Evolutionary conservation across 2,113 vertebrate genomes (phyloP), one percentile per base, ranked within the genome.

Genomic region (Mobula birostris): DNA sequence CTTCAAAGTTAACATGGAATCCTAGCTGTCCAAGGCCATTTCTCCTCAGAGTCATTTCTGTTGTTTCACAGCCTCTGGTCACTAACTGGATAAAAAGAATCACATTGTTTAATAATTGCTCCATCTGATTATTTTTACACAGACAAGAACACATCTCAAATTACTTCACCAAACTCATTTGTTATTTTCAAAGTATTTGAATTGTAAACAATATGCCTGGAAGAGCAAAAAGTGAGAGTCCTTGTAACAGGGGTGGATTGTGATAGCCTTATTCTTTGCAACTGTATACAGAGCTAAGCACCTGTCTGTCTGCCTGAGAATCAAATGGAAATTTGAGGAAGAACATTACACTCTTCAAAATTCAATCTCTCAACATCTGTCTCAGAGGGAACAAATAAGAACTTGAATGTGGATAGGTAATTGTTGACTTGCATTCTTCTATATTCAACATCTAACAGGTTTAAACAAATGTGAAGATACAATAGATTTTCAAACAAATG

Each of bases 1-100:
- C 99, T 95, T 99, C 99, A 77, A 99, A 99, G 95, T 99, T 99
- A 94, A 99, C 98, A 0, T 99, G 99, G 96, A 99, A 99, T 21
- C 99, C 99, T 0, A 99, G 98, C 94, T 99, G 99, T 40, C 99
- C 98, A 63, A 99, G 96, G 7, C 98, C 97, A 1, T 99, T 99
- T 79, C 99, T 97, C 36, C 98, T 96, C 94, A 99, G 95, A 1
- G 98, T 98, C 97, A 99, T 98, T 95, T 99, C 98, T 0, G 97
- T 97, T 0, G 99, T 99, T 96, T 99, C 98, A 5, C 99, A 99
- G 72, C 99, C 99, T 96, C 98, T 97, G 8, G 98, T 99, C 95
- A 97, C 97, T 94, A 99, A 98, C 99, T 99, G 95, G 80, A 96
- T 36, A 5, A 32, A 72, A 95, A 78, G 72, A 94, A 85, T 48